Conservation (phyloP, 2,113 vertebrate species). For the Seriola quinqueradiata region DNA sequence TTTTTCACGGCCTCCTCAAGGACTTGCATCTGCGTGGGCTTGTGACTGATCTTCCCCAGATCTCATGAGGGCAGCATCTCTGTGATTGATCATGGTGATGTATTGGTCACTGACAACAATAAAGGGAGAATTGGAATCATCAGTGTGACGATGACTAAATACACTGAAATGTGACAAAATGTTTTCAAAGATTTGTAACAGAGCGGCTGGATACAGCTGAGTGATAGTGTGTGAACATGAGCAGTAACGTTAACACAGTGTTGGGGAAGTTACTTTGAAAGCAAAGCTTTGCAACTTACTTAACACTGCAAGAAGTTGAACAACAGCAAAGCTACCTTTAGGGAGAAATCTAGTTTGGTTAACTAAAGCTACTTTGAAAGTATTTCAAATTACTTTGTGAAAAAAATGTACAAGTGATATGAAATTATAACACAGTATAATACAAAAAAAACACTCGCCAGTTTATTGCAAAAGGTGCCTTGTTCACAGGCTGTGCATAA, state of each 20-base stretch:
- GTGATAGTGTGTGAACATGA: not conserved
- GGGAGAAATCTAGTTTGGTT: no score
- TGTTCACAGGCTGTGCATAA: no score
- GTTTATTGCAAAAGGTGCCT: no score
- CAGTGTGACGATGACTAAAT: not conserved
- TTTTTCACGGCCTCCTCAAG: conserved; percentile 67
- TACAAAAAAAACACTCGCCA: no score
- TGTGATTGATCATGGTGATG: conserved; percentile 6
- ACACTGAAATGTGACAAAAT: not conserved
- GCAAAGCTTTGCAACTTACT: no score
- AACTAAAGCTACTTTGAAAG: no score
- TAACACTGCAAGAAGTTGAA: no score
- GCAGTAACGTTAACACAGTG: not conserved
- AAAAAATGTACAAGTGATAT: no score
- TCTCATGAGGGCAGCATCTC: conserved; percentile 42
- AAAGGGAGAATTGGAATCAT: conserved; percentile 18
- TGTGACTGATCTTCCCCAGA: conserved; percentile 62
- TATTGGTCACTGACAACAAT: conserved; percentile 5
- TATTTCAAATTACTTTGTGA: no score
- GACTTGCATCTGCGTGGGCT: conserved; percentile 61
- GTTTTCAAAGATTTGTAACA: not conserved
- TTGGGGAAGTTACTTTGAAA: no score
- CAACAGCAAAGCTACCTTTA: no score
- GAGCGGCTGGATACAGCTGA: not conserved
- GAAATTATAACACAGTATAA: no score